Evolutionary conservation across 2,113 vertebrate genomes (phyloP).

Genomic region (Telmatochromis brichardi): DNA sequence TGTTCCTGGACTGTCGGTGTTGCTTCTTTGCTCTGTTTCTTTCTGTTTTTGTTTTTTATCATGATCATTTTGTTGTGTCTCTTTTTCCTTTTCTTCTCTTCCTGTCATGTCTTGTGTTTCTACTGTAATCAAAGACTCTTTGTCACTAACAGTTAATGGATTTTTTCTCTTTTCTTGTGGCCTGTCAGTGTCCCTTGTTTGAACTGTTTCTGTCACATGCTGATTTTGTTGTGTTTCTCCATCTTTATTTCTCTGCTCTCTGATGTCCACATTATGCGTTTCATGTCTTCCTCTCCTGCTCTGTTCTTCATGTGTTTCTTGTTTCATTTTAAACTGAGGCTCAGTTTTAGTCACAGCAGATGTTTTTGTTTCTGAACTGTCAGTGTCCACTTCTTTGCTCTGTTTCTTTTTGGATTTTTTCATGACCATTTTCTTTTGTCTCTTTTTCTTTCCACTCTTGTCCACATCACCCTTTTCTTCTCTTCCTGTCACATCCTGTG

Average conservation of each 20-base stretch:
- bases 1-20: too few species aligned
- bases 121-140: neutral
- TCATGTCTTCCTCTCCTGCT: neutral
- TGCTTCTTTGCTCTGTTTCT: too few species aligned
- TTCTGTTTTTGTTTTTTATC: too few species aligned
- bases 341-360: fast-evolving
- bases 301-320: neutral
- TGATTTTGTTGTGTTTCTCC: neutral
- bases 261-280: neutral
- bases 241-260: neutral
- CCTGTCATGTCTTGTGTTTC: too few species aligned
- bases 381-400: neutral
- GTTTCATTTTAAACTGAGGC: neutral
- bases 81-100: too few species aligned
- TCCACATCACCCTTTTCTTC: fast-evolving
- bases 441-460: neutral
- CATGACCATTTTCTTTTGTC: fast-evolving
- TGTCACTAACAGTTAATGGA: neutral
- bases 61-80: too few species aligned
- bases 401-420: fast-evolving
- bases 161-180: neutral
- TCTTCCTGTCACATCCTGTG: neutral
- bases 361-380: neutral
- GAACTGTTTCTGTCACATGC: neutral
- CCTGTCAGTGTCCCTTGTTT: neutral